Evolutionary conservation across 2,888 invertebrate genomes (phyloP), one percentile per base, ranked within the genome.

Genomic region (Byasa hedistus): DNA sequence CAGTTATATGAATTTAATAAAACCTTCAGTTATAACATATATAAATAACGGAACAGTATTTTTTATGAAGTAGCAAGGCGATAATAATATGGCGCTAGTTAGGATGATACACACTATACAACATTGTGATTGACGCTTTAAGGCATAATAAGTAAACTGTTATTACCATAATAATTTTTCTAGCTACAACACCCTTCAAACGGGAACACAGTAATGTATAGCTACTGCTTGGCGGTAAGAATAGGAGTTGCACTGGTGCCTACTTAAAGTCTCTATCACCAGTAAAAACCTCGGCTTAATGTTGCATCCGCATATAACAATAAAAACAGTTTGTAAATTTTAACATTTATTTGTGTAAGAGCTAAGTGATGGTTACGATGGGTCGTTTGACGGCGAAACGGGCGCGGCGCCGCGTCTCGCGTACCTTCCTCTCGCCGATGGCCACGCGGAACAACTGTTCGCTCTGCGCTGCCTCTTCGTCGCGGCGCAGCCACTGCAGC

Each of bases 371-470:
- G 68, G 88, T 87, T 58, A 92, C 73, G 5, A 91, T 86, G 19
- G 92, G 88, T 79, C 95, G 84, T 79, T 96, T 96, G 69, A 94
- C 78, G n/a, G 93, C 93, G 70, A 94, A 94, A 72, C 94, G 87
- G 70, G 93, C 91, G 78, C 94, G 89, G 68, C 93, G 90, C 77
- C 93, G 93, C 79, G 94, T 94, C 73, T 95, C 94, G 62, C 93
- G 94, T 65, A 94, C 92, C 70, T 93, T 93, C 63, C 93, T 93
- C 64, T 93, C 92, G 61, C 92, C 86, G 0, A 94, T 94, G 0
- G 96, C 96, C 75, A 97, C 97, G 67, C 92, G 92, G 88, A 98
- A 98, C 72, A 97, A 87, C 75, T 94, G 94, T 27, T 97, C 93
- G 62, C 95, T 94, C 73, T 96, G 95, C 1, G 93, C 92, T 71